Evolutionary conservation across 1,140 invertebrate species (phyloP), one percentile per base, ranked within the genome.

Genomic region (Palaemon carinicauda): DNA sequence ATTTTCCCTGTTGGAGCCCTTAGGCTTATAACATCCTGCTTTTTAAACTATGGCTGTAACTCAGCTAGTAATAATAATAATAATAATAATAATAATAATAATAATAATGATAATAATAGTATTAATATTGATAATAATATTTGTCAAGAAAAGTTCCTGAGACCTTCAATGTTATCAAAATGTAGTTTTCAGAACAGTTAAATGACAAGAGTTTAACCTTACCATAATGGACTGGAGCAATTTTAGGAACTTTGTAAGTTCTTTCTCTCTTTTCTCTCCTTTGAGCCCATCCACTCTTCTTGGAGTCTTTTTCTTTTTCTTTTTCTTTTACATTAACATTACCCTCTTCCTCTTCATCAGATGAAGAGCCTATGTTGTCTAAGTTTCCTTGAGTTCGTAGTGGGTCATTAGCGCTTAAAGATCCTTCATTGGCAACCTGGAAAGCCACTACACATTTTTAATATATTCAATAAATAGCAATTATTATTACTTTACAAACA

Each of bases 311-410:
- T 24, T 12, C 29, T 19, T 24, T 51, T 7, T n/a, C 79, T 5
- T 21, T 21, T 31, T 21, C 31, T 50, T 53, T 27, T n/a, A 69
- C 19, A 12, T 69, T 27, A 27, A 69, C 19, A 12, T 69, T 27
- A 27, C 51, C 75, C 0, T 85, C 75, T 3, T 85, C 82, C 3
- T 85, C 82, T 7, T 85, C 82, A 52, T 75, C 71, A 15, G 82
- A 85, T 31, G 81, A 82, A 9, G 75, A 71, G 2, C 74, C 82
- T 24, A 85, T 85, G 50, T 85, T 85, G 54, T 85, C 82, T 12
- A 85, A 41, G 21, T 85, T 78, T 7, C 82, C 82, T 51, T 69
- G 78, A 17, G 79, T 50, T 7, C 75, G 24, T 24, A 50, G 52
- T 1, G 82, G 75, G 31, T 85, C 82, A 75, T 78, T 75, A 1